Conservation (phyloP, 2,888 invertebrate genomes). For the Allophyes oxyacanthae region DNA sequence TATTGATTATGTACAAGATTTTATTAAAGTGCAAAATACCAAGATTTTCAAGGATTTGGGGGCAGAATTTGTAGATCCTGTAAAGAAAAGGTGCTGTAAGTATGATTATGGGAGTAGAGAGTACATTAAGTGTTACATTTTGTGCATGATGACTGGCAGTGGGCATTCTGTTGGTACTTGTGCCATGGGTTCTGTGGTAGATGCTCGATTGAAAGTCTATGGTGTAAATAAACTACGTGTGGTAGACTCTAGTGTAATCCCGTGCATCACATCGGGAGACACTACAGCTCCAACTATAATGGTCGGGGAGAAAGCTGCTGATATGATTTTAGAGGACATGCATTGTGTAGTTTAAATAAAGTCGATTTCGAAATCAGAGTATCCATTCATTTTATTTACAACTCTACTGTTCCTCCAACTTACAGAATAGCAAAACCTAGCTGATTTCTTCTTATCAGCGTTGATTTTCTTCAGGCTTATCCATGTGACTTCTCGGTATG, state of each 20-base stretch:
- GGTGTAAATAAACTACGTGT: constrained; percentile 48
- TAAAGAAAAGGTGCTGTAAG: not conserved
- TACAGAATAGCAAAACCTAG: too few species aligned
- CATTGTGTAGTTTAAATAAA: too few species aligned
- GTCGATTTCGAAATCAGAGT: too few species aligned
- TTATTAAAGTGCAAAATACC: constrained; percentile 16
- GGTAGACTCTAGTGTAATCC: constrained; percentile 73
- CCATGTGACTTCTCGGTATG: too few species aligned
- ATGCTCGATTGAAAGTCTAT: constrained; percentile 20
- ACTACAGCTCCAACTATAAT: constrained; percentile 82
- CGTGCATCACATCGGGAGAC: constrained; percentile 86
- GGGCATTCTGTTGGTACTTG: constrained; percentile 22
- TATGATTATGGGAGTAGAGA: constrained; percentile 2
- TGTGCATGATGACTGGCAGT: constrained; percentile 12
- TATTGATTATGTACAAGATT: constrained; percentile 34
- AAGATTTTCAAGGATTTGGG: constrained; percentile 18
- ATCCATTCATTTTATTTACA: too few species aligned
- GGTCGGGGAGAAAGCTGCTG: constrained; percentile 58
- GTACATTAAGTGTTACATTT: constrained; percentile 36
- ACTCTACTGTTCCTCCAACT: too few species aligned
- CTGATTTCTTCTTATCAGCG: too few species aligned
- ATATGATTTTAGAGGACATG: constrained; percentile 37
- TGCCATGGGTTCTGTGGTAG: constrained; percentile 39
- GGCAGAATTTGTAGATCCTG: constrained; percentile 20
- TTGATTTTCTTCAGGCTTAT: too few species aligned